Evolutionary conservation across 1,140 invertebrate species (phyloP), one percentile per base, ranked within the genome.

Genomic region (Polyergus mexicanus): DNA sequence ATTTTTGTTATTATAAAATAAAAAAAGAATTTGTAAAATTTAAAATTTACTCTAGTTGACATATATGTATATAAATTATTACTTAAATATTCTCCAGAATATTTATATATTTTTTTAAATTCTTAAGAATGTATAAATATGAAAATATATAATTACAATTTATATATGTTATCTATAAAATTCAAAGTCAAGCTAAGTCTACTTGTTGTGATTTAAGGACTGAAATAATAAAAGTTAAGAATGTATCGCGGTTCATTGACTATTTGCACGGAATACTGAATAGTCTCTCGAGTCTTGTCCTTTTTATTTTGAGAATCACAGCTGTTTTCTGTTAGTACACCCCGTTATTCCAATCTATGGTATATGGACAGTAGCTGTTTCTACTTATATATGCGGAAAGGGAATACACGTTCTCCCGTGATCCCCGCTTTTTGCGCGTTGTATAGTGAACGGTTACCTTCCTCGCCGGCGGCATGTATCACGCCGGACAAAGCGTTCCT

Each of bases 401-500:
- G 54, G 56, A 72, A 62, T 83, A 83, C 78, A 28, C 47, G 68
- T 74, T 83, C 78, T 72, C 68, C 54, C 35, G 22, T 69, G 68
- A 72, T 72, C 35, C 68, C 38, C 56, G 78, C 68, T 83, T 83
- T 83, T 83, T 83, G 68, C 54, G 68, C 16, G 54, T 47, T 60
- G 78, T 58, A 83, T 83, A 54, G 41, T 60, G 68, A 38, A 74
- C 6, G 63, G 54, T 84, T 84, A 93, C 92, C 92, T 92, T 93
- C 88, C 25, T 86, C 81, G 10, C 89, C 90, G 22, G 91, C 88
- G 6, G 87, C 89, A 74, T 85, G 90, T 66, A 92, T 86, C 22
- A 93, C 92, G 19, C 91, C 88, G 74, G 86, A 87, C 69, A 93
- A 87, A 86, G 88, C 77, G 88, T 85, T 77, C 88, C 85, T 94